Evolutionary conservation across 2,797 vertebrate genomes (phyloP).

Genomic region (Crax fasciolata): DNA sequence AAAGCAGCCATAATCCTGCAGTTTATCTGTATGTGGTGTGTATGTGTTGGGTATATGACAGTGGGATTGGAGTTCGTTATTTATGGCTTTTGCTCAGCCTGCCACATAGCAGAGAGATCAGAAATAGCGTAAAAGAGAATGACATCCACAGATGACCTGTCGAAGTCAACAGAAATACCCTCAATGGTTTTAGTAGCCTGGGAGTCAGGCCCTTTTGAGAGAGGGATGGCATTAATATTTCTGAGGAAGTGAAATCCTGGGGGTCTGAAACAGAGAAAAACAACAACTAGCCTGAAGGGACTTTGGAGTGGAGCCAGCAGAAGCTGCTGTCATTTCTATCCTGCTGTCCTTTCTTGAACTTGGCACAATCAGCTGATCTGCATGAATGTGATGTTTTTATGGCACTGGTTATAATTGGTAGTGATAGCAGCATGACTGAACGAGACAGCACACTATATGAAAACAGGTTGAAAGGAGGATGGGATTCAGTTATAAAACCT

Average conservation of each 20-base stretch:
- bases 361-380: conserved; percentile 73
- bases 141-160: background rate
- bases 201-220: background rate
- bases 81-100: background rate
- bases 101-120: background rate
- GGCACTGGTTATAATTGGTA: conserved; percentile 60
- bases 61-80: background rate
- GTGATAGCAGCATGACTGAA: conserved; percentile 43
- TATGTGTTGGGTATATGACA: background rate
- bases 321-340: conserved; percentile 67
- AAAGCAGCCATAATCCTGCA: background rate
- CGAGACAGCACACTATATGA: conserved; percentile 12
- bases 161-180: background rate
- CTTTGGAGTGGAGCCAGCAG: conserved; percentile 51
- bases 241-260: conserved; percentile 25
- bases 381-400: conserved; percentile 71
- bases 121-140: background rate
- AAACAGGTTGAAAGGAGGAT: conserved; percentile 59
- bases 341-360: conserved; percentile 75
- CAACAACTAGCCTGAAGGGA: conserved; percentile 49
- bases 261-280: conserved; percentile 47
- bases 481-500: conserved; percentile 55
- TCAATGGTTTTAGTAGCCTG: background rate
- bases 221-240: background rate
- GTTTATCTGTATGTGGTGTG: background rate